These are phyloP conservation scores for Leptodactylus fuscus DNA, from an alignment of 2,113 vertebrate species.

Conservation along the genomic window DNA sequence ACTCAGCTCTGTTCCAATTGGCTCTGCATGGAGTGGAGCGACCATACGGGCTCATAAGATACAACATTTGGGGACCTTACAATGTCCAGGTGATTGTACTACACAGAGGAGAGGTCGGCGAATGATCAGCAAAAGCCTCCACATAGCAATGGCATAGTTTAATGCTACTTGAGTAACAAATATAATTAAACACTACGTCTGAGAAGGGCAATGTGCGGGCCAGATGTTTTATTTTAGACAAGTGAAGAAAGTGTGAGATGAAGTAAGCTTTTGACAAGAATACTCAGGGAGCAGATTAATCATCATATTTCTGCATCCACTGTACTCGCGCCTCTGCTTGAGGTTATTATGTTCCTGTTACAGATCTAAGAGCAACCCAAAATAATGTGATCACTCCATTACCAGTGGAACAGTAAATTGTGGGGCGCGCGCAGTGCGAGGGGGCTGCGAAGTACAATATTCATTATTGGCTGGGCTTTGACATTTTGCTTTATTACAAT, in stretches of 20 bases:
- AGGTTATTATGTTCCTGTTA: slow-evolving; percentile 26
- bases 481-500: slow-evolving; percentile 2
- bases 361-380: slow-evolving; percentile 6
- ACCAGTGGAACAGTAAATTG: slow-evolving; percentile 37
- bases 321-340: slow-evolving; percentile 73
- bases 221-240: slow-evolving; percentile 86
- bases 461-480: neutral
- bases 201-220: slow-evolving; percentile 72
- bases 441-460: neutral
- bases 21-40: too few relatives aligned
- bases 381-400: slow-evolving; percentile 32
- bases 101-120: neutral
- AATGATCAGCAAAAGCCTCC: neutral
- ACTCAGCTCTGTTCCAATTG: too few relatives aligned
- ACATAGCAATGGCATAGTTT: slow-evolving; percentile 59
- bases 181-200: slow-evolving; percentile 79
- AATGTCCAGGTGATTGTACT: neutral
- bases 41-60: too few relatives aligned
- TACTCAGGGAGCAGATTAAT: slow-evolving; percentile 85
- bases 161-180: slow-evolving; percentile 68
- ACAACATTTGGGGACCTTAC: too few relatives aligned
- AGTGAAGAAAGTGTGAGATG: slow-evolving; percentile 84
- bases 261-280: slow-evolving; percentile 89
- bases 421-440: neutral
- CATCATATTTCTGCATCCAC: slow-evolving; percentile 74